Evolutionary conservation across 2,797 vertebrate species (phyloP).

Genomic region (Balearica regulorum): DNA sequence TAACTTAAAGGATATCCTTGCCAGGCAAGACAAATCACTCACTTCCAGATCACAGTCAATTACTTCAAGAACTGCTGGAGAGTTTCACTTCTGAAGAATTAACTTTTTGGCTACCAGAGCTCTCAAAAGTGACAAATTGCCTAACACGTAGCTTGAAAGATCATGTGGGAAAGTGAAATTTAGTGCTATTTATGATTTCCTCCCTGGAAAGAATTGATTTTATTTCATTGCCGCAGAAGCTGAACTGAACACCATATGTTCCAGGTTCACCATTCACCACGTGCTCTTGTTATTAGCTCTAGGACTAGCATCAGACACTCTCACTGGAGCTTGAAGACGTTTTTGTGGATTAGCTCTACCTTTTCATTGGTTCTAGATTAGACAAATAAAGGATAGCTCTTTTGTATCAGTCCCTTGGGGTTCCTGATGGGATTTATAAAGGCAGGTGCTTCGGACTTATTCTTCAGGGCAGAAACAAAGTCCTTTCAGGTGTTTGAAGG

Average conservation of each 20-base stretch:
- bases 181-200: conserved; percentile 37
- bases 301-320: not conserved
- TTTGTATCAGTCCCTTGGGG: not conserved
- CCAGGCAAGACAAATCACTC: conserved; percentile 37
- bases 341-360: not conserved
- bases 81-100: conserved; percentile 44
- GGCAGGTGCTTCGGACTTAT: not conserved
- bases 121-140: conserved; percentile 59
- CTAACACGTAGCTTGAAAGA: conserved; percentile 26
- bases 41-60: conserved; percentile 29
- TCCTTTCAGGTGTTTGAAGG: not conserved
- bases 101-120: conserved; percentile 45
- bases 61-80: conserved; percentile 2
- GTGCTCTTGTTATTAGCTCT: not conserved
- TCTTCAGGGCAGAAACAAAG: not conserved
- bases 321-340: not conserved
- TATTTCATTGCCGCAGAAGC: not conserved
- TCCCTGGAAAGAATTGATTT: conserved; percentile 44
- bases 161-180: conserved; percentile 38
- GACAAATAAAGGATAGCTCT: not conserved
- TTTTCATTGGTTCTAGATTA: not conserved
- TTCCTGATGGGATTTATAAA: not conserved
- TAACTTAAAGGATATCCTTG: not conserved
- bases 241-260: not conserved
- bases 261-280: not conserved